Percentiles rank a stretch among this genome's conserved stretches.
Evolutionary conservation across 1,140 invertebrate genomes (phyloP).

Genomic region (Pseudomyrmex dendroicus): DNA sequence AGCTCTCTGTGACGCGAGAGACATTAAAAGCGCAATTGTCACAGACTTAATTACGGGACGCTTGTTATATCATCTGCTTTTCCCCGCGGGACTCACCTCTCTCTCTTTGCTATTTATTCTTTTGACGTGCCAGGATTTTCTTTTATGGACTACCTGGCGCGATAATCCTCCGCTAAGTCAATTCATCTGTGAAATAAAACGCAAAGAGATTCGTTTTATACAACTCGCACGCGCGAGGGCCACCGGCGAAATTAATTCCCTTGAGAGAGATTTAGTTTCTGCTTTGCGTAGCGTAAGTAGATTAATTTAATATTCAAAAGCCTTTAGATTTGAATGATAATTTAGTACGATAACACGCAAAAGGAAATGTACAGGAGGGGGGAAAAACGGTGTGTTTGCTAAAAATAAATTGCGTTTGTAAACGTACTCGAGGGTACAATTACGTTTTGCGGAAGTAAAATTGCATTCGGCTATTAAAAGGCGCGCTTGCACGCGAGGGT

Average conservation of each 20-base stretch:
- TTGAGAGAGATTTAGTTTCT: not conserved
- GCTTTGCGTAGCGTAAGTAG: constrained; percentile 4
- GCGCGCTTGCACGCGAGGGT: not conserved
- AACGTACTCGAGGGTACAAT: not conserved
- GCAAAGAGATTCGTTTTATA: constrained; percentile 25
- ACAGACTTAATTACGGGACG: constrained; percentile 65
- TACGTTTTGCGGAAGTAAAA: not conserved
- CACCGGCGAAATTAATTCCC: constrained; percentile 13
- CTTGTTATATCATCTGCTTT: constrained; percentile 68
- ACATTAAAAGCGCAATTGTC: constrained; percentile 71
- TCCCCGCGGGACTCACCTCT: not conserved
- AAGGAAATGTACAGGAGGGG: not conserved
- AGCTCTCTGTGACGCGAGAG: not conserved
- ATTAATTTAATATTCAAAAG: constrained; percentile 6
- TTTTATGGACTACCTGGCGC: constrained; percentile 25
- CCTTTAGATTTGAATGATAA: not conserved
- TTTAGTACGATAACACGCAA: not conserved
- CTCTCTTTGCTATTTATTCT: constrained; percentile 21
- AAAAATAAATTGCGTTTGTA: constrained; percentile 6
- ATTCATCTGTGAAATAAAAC: constrained; percentile 47
- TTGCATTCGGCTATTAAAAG: constrained; percentile 10
- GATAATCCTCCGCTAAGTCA: constrained; percentile 49
- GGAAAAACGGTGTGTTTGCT: not conserved
- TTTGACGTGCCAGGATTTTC: constrained; percentile 32
- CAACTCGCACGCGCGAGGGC: not conserved